Evolutionary conservation across 1,140 invertebrate genomes (phyloP), one percentile per base, ranked within the genome.

Genomic region (Drosophila suzukii): DNA sequence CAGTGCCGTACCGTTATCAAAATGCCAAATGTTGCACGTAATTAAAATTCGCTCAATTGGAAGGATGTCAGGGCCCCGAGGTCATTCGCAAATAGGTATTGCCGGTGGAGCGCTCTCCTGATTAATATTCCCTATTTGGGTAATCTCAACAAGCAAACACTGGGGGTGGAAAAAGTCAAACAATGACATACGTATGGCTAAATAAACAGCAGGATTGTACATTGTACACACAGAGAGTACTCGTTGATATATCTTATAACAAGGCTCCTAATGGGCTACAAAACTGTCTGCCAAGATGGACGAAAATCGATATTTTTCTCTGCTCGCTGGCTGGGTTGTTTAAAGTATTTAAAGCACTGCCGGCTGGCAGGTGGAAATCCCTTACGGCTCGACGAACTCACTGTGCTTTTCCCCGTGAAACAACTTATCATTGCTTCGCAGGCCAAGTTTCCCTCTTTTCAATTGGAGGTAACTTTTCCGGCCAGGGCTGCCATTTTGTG

Each of bases 1-100:
- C 68, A 72, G 66, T 41, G 44, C 39, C 55, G 39, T 47, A 53
- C 59, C 50, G 46, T 81, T 86, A 62, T 41, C 65, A 73, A 75
- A 86, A 81, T 78, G 71, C 73, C 82, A 82, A 88, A 88, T 88
- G 79, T 77, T 76, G 84, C 84, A 88, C 72, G 83, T 88, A 88
- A 84, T 89, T 90, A 90, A 89, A 85, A 89, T 78, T 78, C 59
- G 85, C 62, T 81, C 74, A 84, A 84, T 90, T 62, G 85, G 66
- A 89, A 81, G 77, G 47, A 72, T 70, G 75, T 75, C 71, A 75
- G 59, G 44, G 61, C 44, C 66, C 43, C 55, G 44, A 39, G 50
- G 61, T 63, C 46, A 59, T 34, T 75, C 34, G 57, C 46, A 75
- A 75, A 75, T 75, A 60, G 41, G 46, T 53, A 70, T 32, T 72